phyloP scores from a whole-genome alignment of 2,888 invertebrate species.

The Dasypolia templi region DNA sequence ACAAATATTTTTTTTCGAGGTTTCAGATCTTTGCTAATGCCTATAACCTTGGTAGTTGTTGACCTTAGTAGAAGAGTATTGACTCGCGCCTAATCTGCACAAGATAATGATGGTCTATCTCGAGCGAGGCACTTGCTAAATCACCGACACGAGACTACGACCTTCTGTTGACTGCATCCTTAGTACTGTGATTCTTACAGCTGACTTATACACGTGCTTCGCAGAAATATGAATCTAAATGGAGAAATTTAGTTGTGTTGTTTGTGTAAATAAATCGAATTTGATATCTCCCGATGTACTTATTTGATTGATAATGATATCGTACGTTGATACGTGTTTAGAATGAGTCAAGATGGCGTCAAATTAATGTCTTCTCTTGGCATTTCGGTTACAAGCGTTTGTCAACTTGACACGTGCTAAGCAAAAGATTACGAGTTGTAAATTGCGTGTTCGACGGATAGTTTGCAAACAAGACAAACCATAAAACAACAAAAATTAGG shows the following conservation, averaged over 20 bases:
- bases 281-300: neutral
- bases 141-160: neutral
- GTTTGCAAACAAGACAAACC: neutral
- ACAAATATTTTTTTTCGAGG: neutral
- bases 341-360: neutral
- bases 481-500: neutral
- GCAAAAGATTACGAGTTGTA: neutral
- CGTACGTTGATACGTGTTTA: neutral
- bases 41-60: neutral
- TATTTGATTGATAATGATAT: slow-evolving; percentile 2
- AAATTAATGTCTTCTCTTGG: neutral
- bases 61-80: neutral
- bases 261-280: neutral
- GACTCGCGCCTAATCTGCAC: slow-evolving; percentile 22
- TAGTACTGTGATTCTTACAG: slow-evolving; percentile 1
- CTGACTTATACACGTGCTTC: neutral
- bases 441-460: neutral
- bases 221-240: neutral
- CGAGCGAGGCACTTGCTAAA: slow-evolving; percentile 8
- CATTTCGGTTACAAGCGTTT: slow-evolving; percentile 1
- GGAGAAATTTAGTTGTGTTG: neutral
- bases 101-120: slow-evolving; percentile 15
- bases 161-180: slow-evolving; percentile 6
- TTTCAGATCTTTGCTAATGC: neutral
- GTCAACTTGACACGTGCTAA: neutral